Evolutionary conservation across 2,797 vertebrate species (phyloP), one percentile per base, ranked within the genome.

Genomic region (Peromyscus aztecus): DNA sequence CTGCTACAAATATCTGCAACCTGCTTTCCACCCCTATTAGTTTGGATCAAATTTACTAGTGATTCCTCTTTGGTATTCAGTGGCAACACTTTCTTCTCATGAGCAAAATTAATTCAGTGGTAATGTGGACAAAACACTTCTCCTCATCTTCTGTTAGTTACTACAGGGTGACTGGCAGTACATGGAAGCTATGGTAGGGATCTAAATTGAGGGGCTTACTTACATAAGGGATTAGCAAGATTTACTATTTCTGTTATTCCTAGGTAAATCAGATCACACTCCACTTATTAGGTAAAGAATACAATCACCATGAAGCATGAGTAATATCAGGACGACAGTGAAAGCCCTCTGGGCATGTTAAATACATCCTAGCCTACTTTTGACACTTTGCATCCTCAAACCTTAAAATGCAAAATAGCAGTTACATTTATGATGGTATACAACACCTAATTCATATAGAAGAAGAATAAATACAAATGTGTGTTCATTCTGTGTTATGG

Each of bases 351-450:
- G 29, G 3, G 10, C 37, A 11, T 69, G n/a, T 43, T 55, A 40
- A 40, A 67, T 17, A 37, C 3, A 52, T 29, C 6, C 57, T 65
- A 75, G 8, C 80, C 37, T 57, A 27, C 24, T 19, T 73, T 43
- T 87, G 12, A 49, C 24, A 80, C 52, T 77, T 93, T 82, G 34
- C 21, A 91, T 86, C 65, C n/a, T 95, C 31, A 85, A 34, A 57
- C 37, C 52, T 85, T 85, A 84, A 89, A 94, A 90, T 5, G 10
- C 40, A 16, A 77, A 21, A 49, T 61, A 89, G 46, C 17, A 76
- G 59, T 46, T 84, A 67, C 63, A 34, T 1, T 37, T 71, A 27
- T 40, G 57, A 46, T n/a, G 73, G 52, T 71, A n/a, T 43, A 7
- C 11, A 94, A 75, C 2, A 88, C 4, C 12, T 71, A 73, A 34